Evolutionary conservation across 2,797 vertebrate genomes (phyloP), one percentile per base, ranked within the genome.

Genomic region (Philypnodon macrostomus): DNA sequence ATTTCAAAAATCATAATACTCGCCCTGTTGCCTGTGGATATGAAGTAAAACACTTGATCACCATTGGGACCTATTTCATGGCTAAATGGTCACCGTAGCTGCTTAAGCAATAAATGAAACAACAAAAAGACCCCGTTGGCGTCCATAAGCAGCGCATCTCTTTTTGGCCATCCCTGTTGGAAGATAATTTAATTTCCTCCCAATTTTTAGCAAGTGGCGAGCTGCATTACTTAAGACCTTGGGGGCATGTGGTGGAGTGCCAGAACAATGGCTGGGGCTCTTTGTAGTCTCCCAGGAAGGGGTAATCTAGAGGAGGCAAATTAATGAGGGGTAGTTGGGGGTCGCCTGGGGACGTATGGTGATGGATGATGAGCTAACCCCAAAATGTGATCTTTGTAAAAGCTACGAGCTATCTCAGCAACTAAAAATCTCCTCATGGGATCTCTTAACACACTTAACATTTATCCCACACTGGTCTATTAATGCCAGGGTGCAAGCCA

Each of bases 311-410:
- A 63, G 63, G 74, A 87, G 75, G 72, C 63, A 77, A 81, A 87
- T 85, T 85, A 87, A 88, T 85, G 81, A 84, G 75, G 73, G 86
- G 77, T n/a, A 74, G 63, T 52, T 24, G 42, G 54, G 56, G 73
- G 76, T 81, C 41, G 15, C 61, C 48, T 27, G 60, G 60, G 72
- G 63, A 46, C 62, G 38, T 7, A 9, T 46, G 40, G 53, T 85
- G 78, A 86, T 84, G 72, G 73, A 85, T 86, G 80, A 78, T 74
- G 65, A 80, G 47, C 71, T 69, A 73, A 80, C 72, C 67, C 71
- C 59, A 65, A 79, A 85, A 77, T 53, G 63, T 53, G 57, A 63
- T 77, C 66, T 62, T 49, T 29, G 50, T 67, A 75, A 65, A 69
- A 71, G 56, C 58, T 45, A 27, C 61, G 51, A 58, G 60, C 54